Base-by-base conservation (phyloP, 2,888 invertebrate species). In the Clivina fossor region DNA sequence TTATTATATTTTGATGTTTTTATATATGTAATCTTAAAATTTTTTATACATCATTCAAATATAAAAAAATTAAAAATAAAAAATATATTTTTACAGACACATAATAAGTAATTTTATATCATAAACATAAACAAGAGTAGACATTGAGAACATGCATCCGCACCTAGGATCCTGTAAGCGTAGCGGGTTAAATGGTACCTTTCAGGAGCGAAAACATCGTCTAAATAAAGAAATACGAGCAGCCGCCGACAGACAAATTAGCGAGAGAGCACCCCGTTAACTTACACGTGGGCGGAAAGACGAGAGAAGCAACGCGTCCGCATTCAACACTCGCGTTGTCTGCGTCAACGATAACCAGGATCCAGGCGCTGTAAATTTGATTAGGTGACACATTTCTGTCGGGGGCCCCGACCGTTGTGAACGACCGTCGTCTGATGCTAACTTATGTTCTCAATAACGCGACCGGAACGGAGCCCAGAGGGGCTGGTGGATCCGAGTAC, bases 211-310 rank as follows among this genome's bases (percentile, higher is more conserved):
- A 43, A n/a, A 32, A 55, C 62, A 61, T 56, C 56, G 64, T 65
- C 68, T 69, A 72, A 73, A 74, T 74, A 72, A 72, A 74, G 73
- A 74, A 72, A 73, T 73, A 74, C 70, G 67, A 66, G 19, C 66
- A 64, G 59, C 62, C 62, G 69, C 66, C 69, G 70, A 70, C 72
- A 72, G 72, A 73, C 73, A 72, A 73, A 73, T 73, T 73, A 73
- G 71, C 69, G 66, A 64, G 65, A 64, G 63, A 64, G 63, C 63
- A 24, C 61, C 58, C 63, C 62, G 61, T 63, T 64, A n/a, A n/a
- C n/a, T n/a, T n/a, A 63, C 37, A 56, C 37, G 57, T 48, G 44
- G 43, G 22, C 18, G 49, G 40, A 50, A 30, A 32, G 28, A 22
- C 9, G 35, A 5, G 40, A 19, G 48, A 57, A 49, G 22, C 61